phyloP scores from a whole-genome alignment of 2,113 vertebrate genomes.

The Murina feae region DNA sequence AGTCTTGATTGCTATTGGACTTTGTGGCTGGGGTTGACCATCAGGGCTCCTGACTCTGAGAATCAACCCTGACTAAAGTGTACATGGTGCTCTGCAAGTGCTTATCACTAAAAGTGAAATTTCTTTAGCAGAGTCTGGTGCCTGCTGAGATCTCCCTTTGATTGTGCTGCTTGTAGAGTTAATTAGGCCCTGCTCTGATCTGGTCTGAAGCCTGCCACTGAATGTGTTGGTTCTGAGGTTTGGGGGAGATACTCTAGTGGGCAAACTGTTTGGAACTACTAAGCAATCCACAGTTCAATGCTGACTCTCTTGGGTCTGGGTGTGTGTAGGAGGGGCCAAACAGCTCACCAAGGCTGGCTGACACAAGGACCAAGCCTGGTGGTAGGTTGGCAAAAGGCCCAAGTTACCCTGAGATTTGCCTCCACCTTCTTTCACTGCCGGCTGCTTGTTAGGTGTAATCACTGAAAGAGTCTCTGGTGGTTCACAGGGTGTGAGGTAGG shows the following conservation, averaged over 20 bases:
- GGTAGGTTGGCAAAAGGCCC: neutral
- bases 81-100: neutral
- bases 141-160: neutral
- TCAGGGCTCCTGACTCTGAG: neutral
- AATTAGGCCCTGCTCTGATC: neutral
- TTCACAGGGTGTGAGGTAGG: neutral
- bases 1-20: neutral
- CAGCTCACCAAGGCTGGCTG: neutral
- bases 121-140: neutral
- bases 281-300: neutral
- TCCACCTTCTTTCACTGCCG: neutral
- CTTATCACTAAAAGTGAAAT: neutral
- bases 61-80: neutral
- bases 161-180: neutral
- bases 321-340: neutral
- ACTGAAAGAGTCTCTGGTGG: neutral
- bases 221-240: no score
- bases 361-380: neutral
- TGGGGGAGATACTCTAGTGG: no score
- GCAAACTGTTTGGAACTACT: neutral
- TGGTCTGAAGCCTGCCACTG: no score
- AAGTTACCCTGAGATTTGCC: neutral
- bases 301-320: neutral
- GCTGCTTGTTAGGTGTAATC: neutral
- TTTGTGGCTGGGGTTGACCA: neutral